These are phyloP conservation scores for Leptodactylus fuscus DNA, from an alignment of 2,113 vertebrate species.

Conservation along the genomic window DNA sequence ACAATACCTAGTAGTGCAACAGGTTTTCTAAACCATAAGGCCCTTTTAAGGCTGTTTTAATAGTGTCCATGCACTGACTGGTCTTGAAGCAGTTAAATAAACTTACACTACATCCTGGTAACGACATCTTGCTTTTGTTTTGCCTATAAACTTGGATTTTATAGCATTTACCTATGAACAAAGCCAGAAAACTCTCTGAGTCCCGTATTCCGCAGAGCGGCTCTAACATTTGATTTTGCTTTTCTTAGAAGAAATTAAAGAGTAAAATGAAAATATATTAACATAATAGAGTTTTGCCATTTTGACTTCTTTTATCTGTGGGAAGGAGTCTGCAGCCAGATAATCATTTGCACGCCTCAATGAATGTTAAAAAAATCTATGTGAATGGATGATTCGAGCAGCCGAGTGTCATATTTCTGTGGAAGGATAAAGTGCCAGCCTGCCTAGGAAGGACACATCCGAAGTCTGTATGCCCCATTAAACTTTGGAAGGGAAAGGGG, in stretches of 20 bases:
- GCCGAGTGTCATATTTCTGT: conserved; percentile 78
- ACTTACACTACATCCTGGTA: not conserved
- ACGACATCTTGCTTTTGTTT: not conserved
- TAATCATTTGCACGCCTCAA: conserved; percentile 72
- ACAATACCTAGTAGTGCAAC: not conserved
- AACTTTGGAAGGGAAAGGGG: conserved; percentile 71
- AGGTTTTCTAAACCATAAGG: not conserved
- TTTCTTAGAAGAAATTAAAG: conserved; percentile 5
- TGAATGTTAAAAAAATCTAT: conserved; percentile 71
- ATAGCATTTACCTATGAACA: conserved; percentile 11
- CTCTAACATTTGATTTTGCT: not conserved
- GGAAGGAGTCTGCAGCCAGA: not conserved
- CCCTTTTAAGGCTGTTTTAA: not conserved
- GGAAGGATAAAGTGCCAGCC: conserved; percentile 70
- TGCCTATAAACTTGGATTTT: not conserved
- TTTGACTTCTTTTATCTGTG: conserved; percentile 21
- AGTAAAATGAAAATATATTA: conserved; percentile 16
- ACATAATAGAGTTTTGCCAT: conserved; percentile 18
- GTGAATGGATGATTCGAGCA: conserved; percentile 76
- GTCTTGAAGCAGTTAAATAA: not conserved
- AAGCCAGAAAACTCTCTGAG: not conserved
- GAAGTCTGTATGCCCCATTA: conserved; percentile 80
- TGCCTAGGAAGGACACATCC: conserved; percentile 68
- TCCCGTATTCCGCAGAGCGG: too few species aligned
- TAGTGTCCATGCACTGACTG: not conserved